phyloP scores from a whole-genome alignment of 2,113 vertebrate species.

The Paracanthobrama guichenoti region DNA sequence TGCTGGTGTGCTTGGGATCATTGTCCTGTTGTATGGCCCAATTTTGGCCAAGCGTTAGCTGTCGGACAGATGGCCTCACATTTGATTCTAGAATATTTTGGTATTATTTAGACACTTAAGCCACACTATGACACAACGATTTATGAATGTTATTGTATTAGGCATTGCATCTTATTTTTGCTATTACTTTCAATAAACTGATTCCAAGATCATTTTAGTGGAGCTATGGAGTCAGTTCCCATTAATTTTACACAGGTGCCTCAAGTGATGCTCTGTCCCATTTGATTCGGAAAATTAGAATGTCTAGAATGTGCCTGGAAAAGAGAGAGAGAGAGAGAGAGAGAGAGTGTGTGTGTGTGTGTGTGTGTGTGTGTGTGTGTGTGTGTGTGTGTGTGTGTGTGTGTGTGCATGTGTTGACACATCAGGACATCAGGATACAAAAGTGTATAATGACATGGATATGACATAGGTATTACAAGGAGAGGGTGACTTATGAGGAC shows the following conservation, averaged over 20 bases:
- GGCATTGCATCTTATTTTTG: not conserved
- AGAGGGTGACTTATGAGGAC: no score
- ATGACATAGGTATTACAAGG: no score
- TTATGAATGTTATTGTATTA: not conserved
- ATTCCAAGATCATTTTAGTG: not conserved
- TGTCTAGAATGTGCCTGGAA: not conserved
- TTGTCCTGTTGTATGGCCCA: no score
- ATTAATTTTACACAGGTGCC: not conserved
- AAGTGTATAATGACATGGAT: no score
- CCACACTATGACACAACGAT: not conserved
- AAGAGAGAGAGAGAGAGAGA: no score
- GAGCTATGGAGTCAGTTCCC: not conserved
- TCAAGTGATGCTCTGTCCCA: not conserved
- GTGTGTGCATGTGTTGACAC: constrained; percentile 14
- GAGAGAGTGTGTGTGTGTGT: constrained; percentile 17
- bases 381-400: constrained; percentile 21
- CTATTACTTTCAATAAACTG: not conserved
- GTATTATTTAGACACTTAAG: not conserved
- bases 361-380: constrained; percentile 21
- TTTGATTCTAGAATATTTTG: no score
- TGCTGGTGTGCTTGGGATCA: no score
- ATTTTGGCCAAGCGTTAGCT: no score
- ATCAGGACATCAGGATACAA: no score
- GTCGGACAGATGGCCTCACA: no score
- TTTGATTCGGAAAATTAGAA: not conserved